phyloP scores from a whole-genome alignment of 2,797 vertebrate genomes.

The Sebastes dallii region DNA sequence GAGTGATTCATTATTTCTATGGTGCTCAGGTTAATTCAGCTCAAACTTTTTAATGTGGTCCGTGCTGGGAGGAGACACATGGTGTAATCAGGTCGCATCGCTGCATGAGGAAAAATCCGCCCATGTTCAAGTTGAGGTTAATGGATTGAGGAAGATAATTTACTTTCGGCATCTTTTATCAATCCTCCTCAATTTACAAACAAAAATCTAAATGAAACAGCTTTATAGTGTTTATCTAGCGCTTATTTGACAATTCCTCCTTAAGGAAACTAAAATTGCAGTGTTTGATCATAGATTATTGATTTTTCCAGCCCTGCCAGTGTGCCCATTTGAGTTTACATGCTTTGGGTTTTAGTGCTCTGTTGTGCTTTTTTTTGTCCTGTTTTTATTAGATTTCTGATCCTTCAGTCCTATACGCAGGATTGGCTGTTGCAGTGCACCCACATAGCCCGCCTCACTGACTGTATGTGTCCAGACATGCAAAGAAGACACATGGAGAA shows the following conservation, averaged over 20 bases:
- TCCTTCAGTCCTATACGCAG: slow-evolving; percentile 72
- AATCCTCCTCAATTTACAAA: slow-evolving; percentile 1
- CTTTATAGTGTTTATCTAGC: neutral
- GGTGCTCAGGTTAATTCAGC: slow-evolving; percentile 72
- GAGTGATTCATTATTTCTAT: slow-evolving; percentile 60
- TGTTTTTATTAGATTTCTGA: slow-evolving; percentile 57
- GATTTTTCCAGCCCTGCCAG: slow-evolving; percentile 27
- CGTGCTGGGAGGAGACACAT: slow-evolving; percentile 48
- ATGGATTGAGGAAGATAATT: neutral
- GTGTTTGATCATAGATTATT: neutral
- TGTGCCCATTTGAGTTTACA: slow-evolving; percentile 64
- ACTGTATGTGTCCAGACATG: slow-evolving; percentile 35
- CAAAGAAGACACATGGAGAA: slow-evolving; percentile 18
- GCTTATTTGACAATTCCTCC: slow-evolving; percentile 13
- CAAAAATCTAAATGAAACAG: neutral
- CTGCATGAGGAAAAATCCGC: slow-evolving; percentile 63
- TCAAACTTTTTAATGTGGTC: slow-evolving; percentile 49
- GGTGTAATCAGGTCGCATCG: slow-evolving; percentile 61
- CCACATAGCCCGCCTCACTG: slow-evolving; percentile 73
- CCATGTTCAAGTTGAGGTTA: slow-evolving; percentile 7
- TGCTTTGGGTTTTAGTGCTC: slow-evolving; percentile 60
- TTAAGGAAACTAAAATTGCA: slow-evolving; percentile 7
- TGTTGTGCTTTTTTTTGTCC: slow-evolving; percentile 51
- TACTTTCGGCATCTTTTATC: slow-evolving; percentile 1
- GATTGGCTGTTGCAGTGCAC: slow-evolving; percentile 71